Conservation (phyloP, 2,888 invertebrate species). For the Pterobdella sp. region DNA sequence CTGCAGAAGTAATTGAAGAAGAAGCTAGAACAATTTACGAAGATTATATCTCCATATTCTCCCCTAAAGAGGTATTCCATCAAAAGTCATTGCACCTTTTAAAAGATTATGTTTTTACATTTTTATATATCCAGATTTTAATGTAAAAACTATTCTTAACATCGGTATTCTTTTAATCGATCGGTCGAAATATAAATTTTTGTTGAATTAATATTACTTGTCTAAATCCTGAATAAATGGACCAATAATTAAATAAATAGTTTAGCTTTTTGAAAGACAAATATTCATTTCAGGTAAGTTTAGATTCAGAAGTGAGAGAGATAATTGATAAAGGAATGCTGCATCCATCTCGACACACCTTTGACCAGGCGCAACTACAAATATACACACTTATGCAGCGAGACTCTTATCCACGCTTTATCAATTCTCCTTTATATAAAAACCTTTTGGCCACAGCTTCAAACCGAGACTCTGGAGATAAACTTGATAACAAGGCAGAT, state of each 20-base stretch:
- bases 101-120: not conserved
- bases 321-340: slow-evolving; percentile 97
- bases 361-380: slow-evolving; percentile 98
- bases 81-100: not conserved
- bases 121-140: too few relatives aligned
- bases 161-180: too few relatives aligned
- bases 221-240: too few relatives aligned
- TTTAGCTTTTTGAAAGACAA: too few relatives aligned
- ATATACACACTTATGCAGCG: slow-evolving; percentile 99
- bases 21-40: slow-evolving; percentile 96
- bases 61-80: slow-evolving; percentile 79
- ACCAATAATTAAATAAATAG: too few relatives aligned
- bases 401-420: slow-evolving; percentile 96
- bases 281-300: slow-evolving; percentile 74
- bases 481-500: not conserved
- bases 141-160: too few relatives aligned
- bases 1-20: slow-evolving; percentile 86
- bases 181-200: too few relatives aligned
- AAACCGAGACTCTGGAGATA: not conserved
- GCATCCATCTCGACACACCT: slow-evolving; percentile 88
- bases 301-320: slow-evolving; percentile 95
- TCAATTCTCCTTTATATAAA: slow-evolving; percentile 79
- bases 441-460: slow-evolving; percentile 17
- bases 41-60: slow-evolving; percentile 98
- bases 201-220: too few relatives aligned